Evolutionary conservation across 1,140 invertebrate species (phyloP).

Genomic region (Piezodorus guildinii): DNA sequence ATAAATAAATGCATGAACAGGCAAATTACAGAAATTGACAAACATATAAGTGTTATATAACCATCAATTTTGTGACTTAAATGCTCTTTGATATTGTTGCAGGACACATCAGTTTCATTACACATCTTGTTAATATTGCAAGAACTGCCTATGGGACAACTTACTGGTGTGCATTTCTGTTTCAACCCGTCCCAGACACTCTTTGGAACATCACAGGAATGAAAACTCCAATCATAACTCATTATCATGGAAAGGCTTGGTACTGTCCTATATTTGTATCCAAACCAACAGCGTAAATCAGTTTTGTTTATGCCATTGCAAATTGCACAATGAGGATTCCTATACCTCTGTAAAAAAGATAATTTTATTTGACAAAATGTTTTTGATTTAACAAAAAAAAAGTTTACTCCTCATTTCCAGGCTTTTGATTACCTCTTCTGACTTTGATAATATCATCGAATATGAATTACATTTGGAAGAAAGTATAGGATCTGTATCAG

Average conservation of each 20-base stretch:
- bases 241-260: slow-evolving; percentile 9
- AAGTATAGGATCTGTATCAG: neutral
- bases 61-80: slow-evolving; percentile 11
- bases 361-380: neutral
- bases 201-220: slow-evolving; percentile 9
- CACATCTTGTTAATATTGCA: neutral
- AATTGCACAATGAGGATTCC: slow-evolving; percentile 35
- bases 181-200: slow-evolving; percentile 16
- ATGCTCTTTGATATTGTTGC: neutral
- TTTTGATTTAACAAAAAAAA: too few relatives aligned
- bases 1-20: neutral
- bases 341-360: slow-evolving; percentile 28
- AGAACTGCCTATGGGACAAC: neutral
- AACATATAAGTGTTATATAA: slow-evolving; percentile 11
- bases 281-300: neutral
- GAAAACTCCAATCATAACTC: slow-evolving; percentile 16
- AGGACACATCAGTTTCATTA: neutral
- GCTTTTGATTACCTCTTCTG: neutral
- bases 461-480: neutral
- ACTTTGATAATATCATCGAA: neutral
- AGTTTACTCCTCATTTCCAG: neutral
- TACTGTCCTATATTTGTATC: neutral
- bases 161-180: neutral
- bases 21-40: slow-evolving; percentile 5
- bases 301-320: slow-evolving; percentile 29